Evolutionary conservation across 2,797 vertebrate genomes (phyloP).

Genomic region (Notamacropus eugenii): DNA sequence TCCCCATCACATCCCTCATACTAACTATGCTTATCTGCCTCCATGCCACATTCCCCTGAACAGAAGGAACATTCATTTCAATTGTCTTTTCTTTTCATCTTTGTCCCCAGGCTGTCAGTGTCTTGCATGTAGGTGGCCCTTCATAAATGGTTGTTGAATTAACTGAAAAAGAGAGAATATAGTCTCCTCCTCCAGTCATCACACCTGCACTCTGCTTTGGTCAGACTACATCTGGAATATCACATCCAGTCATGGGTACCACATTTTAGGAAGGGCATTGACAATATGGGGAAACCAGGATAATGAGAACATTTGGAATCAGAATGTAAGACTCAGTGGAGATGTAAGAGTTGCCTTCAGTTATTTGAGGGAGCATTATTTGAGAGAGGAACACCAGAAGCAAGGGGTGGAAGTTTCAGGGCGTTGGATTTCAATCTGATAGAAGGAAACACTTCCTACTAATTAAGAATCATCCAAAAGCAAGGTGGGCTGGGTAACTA

Average conservation of each 20-base stretch:
- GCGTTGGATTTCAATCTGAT: background rate
- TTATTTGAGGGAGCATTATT: background rate
- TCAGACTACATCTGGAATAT: no score
- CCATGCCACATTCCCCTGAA: background rate
- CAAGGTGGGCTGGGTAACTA: background rate
- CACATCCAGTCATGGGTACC: no score
- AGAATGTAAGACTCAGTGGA: background rate
- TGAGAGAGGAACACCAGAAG: background rate
- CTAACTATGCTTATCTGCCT: background rate
- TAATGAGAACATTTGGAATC: background rate
- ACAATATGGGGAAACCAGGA: background rate
- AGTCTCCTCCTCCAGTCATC: background rate
- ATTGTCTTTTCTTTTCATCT: background rate
- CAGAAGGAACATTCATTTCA: background rate
- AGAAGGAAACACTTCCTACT: background rate
- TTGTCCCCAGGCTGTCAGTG: background rate
- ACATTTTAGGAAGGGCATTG: no score
- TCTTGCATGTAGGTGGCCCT: background rate
- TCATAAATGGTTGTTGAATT: background rate
- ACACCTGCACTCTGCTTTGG: no score
- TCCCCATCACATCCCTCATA: background rate
- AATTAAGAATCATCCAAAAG: background rate
- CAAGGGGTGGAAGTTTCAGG: background rate
- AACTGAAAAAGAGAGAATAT: background rate
- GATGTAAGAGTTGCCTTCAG: background rate